phyloP scores from a whole-genome alignment of 2,797 vertebrate species.

The Sciurus carolinensis region DNA sequence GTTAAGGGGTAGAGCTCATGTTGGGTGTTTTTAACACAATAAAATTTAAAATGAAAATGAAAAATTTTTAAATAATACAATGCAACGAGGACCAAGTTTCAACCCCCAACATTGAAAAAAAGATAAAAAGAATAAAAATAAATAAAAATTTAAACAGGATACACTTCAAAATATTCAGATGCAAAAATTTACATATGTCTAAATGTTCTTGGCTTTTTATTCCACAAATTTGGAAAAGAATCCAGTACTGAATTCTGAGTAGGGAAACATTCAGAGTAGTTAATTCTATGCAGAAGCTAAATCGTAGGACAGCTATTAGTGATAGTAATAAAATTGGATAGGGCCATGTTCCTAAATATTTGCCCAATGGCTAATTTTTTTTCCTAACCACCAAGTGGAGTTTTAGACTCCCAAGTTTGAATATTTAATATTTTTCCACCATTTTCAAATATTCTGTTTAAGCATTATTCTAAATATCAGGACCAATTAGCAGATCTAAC shows the following conservation, averaged over 20 bases:
- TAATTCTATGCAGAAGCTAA: neutral
- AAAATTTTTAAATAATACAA: neutral
- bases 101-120: neutral
- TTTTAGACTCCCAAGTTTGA: neutral
- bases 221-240: neutral
- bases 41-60: neutral
- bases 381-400: neutral
- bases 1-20: neutral
- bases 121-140: neutral
- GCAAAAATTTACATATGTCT: neutral
- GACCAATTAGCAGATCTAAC: neutral
- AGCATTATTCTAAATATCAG: conserved; percentile 7
- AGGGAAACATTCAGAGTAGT: neutral
- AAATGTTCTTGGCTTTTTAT: neutral
- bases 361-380: neutral
- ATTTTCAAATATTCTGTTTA: neutral
- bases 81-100: neutral
- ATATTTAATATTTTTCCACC: conserved; percentile 2
- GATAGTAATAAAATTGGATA: neutral
- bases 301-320: neutral
- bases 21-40: neutral
- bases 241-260: neutral
- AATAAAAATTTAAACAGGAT: neutral
- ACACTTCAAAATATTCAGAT: neutral
- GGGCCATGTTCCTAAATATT: neutral